Percentiles rank a stretch among this genome's conserved stretches.
These are phyloP conservation scores for Pitangus sulphuratus DNA, from an alignment of 2,797 vertebrate genomes.

Conservation along the genomic window DNA sequence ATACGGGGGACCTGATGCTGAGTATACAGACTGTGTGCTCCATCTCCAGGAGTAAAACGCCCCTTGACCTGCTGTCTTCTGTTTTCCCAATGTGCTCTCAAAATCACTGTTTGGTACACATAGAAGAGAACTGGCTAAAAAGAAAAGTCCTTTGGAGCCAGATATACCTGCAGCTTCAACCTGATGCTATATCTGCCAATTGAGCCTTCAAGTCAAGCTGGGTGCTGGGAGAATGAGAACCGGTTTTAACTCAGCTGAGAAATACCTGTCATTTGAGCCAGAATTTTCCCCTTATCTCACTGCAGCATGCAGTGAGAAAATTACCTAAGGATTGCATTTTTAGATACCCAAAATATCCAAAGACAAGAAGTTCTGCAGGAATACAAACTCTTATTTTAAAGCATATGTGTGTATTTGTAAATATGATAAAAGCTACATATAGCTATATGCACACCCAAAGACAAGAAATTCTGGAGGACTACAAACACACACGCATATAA, in stretches of 20 bases:
- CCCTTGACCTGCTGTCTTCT: not conserved
- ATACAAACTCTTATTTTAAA: not conserved
- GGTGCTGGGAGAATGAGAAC: not conserved
- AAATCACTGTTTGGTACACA: not conserved
- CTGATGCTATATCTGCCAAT: not conserved
- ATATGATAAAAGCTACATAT: not conserved
- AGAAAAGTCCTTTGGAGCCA: not conserved
- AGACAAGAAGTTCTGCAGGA: not conserved
- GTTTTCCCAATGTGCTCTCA: not conserved
- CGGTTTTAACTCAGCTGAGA: not conserved
- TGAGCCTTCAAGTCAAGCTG: not conserved
- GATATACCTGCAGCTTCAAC: not conserved
- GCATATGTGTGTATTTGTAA: not conserved
- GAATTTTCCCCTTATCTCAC: not conserved
- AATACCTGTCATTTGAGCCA: not conserved
- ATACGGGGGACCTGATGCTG: accelerated
- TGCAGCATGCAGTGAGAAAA: not conserved
- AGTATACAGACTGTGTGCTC: not conserved
- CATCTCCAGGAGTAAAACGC: not conserved
- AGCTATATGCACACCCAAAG: not conserved
- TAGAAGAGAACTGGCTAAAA: not conserved
- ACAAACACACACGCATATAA: not conserved
- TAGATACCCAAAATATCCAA: not conserved
- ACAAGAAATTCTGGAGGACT: not conserved
- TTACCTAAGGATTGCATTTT: not conserved